Conservation (phyloP, 2,797 vertebrate genomes). For the Heliangelus exortis region DNA sequence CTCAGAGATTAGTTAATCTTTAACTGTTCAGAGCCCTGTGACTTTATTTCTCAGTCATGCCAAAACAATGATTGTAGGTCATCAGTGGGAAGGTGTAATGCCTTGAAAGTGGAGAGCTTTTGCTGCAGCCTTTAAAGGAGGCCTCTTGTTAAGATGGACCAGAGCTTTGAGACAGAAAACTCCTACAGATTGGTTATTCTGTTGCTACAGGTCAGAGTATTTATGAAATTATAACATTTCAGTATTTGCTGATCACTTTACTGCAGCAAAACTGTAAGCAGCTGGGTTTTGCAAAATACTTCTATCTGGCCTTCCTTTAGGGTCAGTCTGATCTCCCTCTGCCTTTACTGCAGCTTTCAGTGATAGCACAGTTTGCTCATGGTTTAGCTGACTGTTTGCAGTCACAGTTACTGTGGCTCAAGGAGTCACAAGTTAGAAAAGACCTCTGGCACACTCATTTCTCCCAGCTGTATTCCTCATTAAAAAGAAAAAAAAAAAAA, state of each 20-base stretch:
- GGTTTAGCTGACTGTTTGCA: background rate
- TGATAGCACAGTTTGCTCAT: background rate
- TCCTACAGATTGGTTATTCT: background rate
- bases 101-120: background rate
- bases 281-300: background rate
- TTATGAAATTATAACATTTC: background rate
- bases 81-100: background rate
- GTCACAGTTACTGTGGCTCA: background rate
- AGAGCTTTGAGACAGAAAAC: background rate
- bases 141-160: background rate
- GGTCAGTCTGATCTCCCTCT: background rate
- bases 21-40: conserved; percentile 20
- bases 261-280: background rate
- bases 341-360: background rate
- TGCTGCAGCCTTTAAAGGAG: background rate
- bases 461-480: background rate
- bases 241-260: background rate
- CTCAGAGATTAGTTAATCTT: conserved; percentile 40
- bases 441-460: background rate
- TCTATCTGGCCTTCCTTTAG: background rate
- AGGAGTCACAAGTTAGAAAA: background rate
- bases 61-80: background rate
- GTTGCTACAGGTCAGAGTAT: background rate
- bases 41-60: conserved; percentile 20
- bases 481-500: background rate